Conservation (phyloP, 2,113 vertebrate genomes). For the Mustelus asterias region DNA sequence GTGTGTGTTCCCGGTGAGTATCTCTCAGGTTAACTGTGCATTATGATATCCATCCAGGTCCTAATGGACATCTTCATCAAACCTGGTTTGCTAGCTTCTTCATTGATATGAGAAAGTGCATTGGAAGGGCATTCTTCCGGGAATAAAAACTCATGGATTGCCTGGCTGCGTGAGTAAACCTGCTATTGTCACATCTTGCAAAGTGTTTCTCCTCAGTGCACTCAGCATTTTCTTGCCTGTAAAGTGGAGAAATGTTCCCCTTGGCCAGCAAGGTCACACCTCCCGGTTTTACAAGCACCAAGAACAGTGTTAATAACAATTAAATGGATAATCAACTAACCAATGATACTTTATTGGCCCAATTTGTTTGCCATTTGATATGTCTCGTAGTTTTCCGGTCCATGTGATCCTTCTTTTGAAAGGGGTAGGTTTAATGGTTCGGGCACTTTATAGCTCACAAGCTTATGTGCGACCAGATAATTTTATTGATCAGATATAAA, state of each 20-base stretch:
- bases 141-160: not conserved
- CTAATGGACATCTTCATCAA: not conserved
- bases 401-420: constrained; percentile 48
- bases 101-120: not conserved
- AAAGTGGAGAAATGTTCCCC: not conserved
- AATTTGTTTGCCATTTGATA: constrained; percentile 51
- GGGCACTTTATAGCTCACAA: constrained; percentile 15
- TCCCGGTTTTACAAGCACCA: not conserved
- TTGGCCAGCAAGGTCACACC: not conserved
- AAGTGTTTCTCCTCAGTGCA: not conserved
- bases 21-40: not conserved
- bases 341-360: constrained; percentile 24
- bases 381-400: constrained; percentile 44
- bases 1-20: not conserved
- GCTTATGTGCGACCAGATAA: not conserved
- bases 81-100: not conserved
- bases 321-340: constrained; percentile 23
- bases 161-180: not conserved
- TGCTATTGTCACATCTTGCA: not conserved
- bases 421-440: not conserved
- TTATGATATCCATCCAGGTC: not conserved
- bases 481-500: constrained; percentile 32
- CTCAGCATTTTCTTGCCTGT: not conserved
- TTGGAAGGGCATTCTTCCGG: not conserved
- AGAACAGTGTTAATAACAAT: constrained; percentile 7